Evolutionary conservation across 1,140 invertebrate genomes (phyloP), one percentile per base, ranked within the genome.

Genomic region (Pomacea maculata): DNA sequence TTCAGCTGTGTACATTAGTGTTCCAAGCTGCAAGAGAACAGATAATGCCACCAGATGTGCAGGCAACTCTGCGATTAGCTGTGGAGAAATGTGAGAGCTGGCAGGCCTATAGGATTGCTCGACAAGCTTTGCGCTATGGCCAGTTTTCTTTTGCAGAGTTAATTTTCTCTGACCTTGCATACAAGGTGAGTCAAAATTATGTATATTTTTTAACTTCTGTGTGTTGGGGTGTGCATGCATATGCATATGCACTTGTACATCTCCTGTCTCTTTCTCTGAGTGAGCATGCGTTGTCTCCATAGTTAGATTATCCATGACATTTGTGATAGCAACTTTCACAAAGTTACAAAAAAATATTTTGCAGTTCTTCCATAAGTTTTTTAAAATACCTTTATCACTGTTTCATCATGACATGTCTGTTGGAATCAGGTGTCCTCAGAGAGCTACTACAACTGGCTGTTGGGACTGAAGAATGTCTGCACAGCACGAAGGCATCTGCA

Each of bases 401-500:
- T 25, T 25, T 25, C 25, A 25, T 25, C 25, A 25, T 78, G 15
- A 8, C 34, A 74, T n/a, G 12, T 1, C 52, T 34, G 63, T 79
- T 74, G 65, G 34, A 89, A 96, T 21, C 93, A 95, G 85, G 96
- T 97, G 3, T 95, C 95, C 21, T 96, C 96, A 21, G 97, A 99
- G 88, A 95, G 97, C 88, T 94, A 96, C 68, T 95, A 97, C 87
- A 97, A 97, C 87, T 98, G 97, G 95, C 90, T 99, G 65, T 94
- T 94, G 0, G 95, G 95, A 10, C 91, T 98, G 25, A 86, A 89
- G 61, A 88, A 92, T 79, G 85, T 93, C 14, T 90, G 92, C 82
- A 45, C 83, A 65, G 93, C 90, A 34, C 93, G 93, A 84, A 89
- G 84, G 72, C 86, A 85, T 55, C 85, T 93, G 19, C 83, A 83